Base-by-base conservation (phyloP, 2,888 invertebrate species). In the Ashinkailepas kermadecensis region DNA sequence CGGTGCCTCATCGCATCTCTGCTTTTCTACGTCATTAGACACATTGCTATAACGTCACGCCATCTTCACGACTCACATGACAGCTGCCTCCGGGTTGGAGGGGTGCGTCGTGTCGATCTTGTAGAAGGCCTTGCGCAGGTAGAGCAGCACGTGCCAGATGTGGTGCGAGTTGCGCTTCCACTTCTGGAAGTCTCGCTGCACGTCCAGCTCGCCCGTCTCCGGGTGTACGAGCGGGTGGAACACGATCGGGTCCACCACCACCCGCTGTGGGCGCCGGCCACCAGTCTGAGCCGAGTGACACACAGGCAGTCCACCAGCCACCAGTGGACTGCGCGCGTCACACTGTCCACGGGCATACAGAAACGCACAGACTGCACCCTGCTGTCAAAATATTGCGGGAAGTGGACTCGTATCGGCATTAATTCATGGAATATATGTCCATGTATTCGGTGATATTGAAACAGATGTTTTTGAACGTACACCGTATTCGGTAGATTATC, bases 121-220 rank as follows among this genome's bases (percentile, higher is more conserved):
- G 84, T 92, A 90, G 88, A 97, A 95, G 86, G 94, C 91, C 88
- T 93, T 92, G 84, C 93, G 91, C 82, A 95, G 90, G 87, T 93
- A 96, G 88, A 95, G 93, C 64, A 97, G 88, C 85, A 97, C 90
- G 88, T 97, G 95, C 95, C 95, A 97, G 78, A 97, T 89, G 86
- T 94, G 94, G 87, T 95, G 93, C 81, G 92, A 91, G 84, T 92
- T 93, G 86, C 92, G 91, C 87, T 92, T 93, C 97, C 97, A 97
- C 84, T 92, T 92, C 18, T 93, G 92, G 88, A 97, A 97, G 15
- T 93, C 94, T 87, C 92, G 91, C 84, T 89, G 90, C 70, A 96
- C 90, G 87, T 94, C 92, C 78, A 97, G 88, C 86, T 93, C 92
- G 83, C 94, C 93, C 80, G 93, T 93, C 84, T 91, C 91, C 1